Conservation (phyloP, 2,888 invertebrate genomes). For the Endotricha flammealis region DNA sequence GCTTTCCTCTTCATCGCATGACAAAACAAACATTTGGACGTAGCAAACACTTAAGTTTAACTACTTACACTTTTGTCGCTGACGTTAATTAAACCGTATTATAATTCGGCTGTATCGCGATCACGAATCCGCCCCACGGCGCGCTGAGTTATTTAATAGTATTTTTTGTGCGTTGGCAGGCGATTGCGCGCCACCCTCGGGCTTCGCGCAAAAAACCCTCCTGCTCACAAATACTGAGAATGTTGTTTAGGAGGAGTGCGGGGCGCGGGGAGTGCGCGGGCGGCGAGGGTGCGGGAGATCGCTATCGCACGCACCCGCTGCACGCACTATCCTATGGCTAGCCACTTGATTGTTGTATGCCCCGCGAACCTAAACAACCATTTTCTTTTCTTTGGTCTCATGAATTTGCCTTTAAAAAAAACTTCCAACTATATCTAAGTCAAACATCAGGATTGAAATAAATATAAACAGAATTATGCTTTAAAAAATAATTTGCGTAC, state of each 20-base stretch:
- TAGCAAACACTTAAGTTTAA: slow-evolving; percentile 37
- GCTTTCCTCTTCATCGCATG: slow-evolving; percentile 29
- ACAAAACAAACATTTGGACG: slow-evolving; percentile 34
- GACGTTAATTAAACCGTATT: slow-evolving; percentile 70
- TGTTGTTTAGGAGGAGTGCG: slow-evolving; percentile 66
- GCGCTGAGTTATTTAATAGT: slow-evolving; percentile 74
- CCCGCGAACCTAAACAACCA: slow-evolving; percentile 39
- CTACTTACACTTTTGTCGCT: slow-evolving; percentile 46
- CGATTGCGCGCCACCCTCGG: slow-evolving; percentile 75
- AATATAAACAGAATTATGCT: too few species aligned
- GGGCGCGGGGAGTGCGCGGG: slow-evolving; percentile 34
- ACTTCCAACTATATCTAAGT: too few species aligned
- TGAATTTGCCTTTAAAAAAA: too few species aligned
- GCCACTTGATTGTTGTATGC: slow-evolving; percentile 72
- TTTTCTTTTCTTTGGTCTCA: slow-evolving; percentile 6
- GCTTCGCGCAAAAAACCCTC: slow-evolving; percentile 77
- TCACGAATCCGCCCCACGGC: slow-evolving; percentile 70
- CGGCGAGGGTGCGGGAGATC: slow-evolving; percentile 54
- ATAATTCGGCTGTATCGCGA: slow-evolving; percentile 65
- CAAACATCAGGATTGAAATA: too few species aligned
- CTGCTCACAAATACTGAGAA: slow-evolving; percentile 68
- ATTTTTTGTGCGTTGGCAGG: slow-evolving; percentile 71
- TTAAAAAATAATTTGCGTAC: too few species aligned
- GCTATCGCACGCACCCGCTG: slow-evolving; percentile 77
- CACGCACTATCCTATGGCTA: slow-evolving; percentile 75